Conservation (phyloP, 1,140 invertebrate genomes). For the Cylas formicarius region DNA sequence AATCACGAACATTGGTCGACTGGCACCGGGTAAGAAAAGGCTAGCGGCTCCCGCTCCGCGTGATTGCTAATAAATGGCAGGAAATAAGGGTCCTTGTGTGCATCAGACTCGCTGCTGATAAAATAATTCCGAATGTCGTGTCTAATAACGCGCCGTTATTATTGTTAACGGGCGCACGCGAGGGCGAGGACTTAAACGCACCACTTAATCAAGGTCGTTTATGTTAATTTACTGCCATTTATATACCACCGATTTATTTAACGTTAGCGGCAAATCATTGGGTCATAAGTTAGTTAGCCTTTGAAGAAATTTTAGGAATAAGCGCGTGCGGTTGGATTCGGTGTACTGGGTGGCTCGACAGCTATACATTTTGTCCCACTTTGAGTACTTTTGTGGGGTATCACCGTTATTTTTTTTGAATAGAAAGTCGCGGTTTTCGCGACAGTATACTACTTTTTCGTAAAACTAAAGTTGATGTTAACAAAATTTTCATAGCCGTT, state of each 20-base stretch:
- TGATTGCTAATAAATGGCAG: conserved; percentile 42
- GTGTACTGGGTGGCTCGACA: too few species aligned
- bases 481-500: too few species aligned
- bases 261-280: not conserved
- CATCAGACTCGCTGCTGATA: conserved; percentile 38
- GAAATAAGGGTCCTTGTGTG: conserved; percentile 43
- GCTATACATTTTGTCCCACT: too few species aligned
- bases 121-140: conserved; percentile 44
- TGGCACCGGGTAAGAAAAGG: conserved; percentile 38
- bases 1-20: conserved; percentile 38
- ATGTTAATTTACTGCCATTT: conserved; percentile 6
- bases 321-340: too few species aligned
- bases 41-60: conserved; percentile 35
- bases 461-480: too few species aligned
- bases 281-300: too few species aligned
- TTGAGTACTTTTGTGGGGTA: too few species aligned
- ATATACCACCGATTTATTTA: not conserved
- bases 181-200: conserved; percentile 26
- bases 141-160: conserved; percentile 42
- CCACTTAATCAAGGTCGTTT: conserved; percentile 31
- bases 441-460: too few species aligned
- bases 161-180: conserved; percentile 27
- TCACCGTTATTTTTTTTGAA: too few species aligned
- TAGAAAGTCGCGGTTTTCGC: too few species aligned
- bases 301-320: too few species aligned